Percentiles rank a stretch among this genome's conserved stretches.
Evolutionary conservation across 2,797 vertebrate species (phyloP).

Genomic region (Pseudomugil tenellus): DNA sequence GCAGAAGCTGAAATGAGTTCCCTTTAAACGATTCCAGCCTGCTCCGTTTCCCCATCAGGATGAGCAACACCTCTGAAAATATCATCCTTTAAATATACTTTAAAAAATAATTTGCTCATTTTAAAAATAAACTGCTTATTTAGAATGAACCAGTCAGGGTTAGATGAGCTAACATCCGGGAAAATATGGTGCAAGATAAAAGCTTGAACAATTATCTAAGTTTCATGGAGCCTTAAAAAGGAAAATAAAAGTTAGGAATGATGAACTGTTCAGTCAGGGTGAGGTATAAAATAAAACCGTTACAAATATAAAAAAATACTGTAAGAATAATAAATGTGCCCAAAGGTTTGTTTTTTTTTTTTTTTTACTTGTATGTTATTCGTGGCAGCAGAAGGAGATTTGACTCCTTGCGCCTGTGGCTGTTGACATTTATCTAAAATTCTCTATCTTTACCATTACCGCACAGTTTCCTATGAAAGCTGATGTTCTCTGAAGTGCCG

Average conservation of each 20-base stretch:
- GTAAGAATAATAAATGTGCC: background rate
- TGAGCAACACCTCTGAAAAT: background rate
- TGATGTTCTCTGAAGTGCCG: background rate
- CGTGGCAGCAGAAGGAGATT: background rate
- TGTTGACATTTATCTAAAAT: slow-evolving; percentile 15
- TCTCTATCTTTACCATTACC: background rate
- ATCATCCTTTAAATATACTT: background rate
- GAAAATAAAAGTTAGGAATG: background rate
- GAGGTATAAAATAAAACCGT: background rate
- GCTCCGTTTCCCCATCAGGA: background rate
- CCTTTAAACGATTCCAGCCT: background rate
- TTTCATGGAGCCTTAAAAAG: background rate
- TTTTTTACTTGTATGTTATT: no score
- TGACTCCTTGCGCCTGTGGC: slow-evolving; percentile 3
- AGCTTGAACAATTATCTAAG: background rate
- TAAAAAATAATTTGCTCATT: background rate
- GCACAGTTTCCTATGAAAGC: slow-evolving; percentile 11
- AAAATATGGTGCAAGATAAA: background rate
- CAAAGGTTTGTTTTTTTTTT: no score
- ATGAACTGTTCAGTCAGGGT: background rate
- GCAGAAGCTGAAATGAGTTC: background rate
- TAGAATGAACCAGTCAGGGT: background rate
- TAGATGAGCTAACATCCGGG: background rate
- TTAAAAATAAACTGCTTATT: background rate
- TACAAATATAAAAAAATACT: background rate